Evolutionary conservation across 2,113 vertebrate genomes (phyloP), one percentile per base, ranked within the genome.

Genomic region (Plestiodon gilberti): DNA sequence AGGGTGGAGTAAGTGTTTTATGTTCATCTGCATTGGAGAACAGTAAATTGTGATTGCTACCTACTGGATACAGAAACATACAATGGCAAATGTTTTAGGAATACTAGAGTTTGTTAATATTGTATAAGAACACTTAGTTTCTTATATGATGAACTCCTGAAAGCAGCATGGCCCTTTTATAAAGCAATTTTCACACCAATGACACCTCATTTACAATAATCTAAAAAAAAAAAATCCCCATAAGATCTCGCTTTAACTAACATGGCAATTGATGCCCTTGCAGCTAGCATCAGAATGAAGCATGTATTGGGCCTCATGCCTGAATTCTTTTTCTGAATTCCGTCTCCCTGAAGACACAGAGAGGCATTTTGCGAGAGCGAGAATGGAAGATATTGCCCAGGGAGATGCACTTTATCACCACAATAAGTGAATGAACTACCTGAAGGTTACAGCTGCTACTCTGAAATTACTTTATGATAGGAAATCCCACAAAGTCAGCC

Each of bases 291-390:
- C 8, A 7, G 18, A 43, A 84, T 64, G 81, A 6, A 0, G 0
- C 43, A 35, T 84, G 77, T 85, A 90, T 75, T 81, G 88, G 77
- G 20, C 43, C 33, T 73, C 82, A 61, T 40, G 18, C n/a, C 48
- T 88, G 71, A 85, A 75, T 61, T 81, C 3, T 89, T 23, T 57
- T 69, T 76, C 81, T 84, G 73, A 88, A 35, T 20, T 20, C 87
- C 91, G 75, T 87, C 35, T 77, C 15, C 52, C 79, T 89, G 70
- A 91, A 81, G 76, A 81, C 43, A 33, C n/a, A 69, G 20, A 43
- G 55, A 57, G 52, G 35, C 25, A 76, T 69, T 87, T 79, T 82
- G 30, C 57, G 43, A 10, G 23, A 76, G 48, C 6, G 35, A 87
- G 25, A 55, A 22, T 76, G 25, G 11, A 76, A 57, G 79, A 76